Evolutionary conservation across 2,888 invertebrate genomes (phyloP).

Genomic region (Heteromurus nitidus): DNA sequence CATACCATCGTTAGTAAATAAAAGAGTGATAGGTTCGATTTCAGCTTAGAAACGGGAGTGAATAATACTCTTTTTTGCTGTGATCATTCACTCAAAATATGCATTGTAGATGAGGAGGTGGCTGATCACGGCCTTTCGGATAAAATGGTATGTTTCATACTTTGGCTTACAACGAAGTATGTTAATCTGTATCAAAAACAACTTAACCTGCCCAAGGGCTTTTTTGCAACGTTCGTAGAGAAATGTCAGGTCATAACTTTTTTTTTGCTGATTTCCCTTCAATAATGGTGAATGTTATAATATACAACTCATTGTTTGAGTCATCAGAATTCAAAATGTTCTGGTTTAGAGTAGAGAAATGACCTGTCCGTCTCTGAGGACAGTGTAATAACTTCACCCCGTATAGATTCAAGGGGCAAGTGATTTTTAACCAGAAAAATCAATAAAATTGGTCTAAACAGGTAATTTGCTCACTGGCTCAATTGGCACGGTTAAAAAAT

Average conservation of each 20-base stretch:
- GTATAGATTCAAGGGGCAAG: not conserved
- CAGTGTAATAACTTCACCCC: not conserved
- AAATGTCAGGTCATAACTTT: not conserved
- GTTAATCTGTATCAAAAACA: not conserved
- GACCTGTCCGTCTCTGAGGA: too few relatives aligned
- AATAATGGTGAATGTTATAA: too few relatives aligned
- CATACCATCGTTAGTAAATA: not conserved
- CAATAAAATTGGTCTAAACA: not conserved
- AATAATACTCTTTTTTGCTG: not conserved
- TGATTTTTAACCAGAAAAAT: slow-evolving; percentile 1
- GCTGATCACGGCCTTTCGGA: not conserved
- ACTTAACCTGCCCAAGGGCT: slow-evolving; percentile 8
- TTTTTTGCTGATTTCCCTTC: not conserved
- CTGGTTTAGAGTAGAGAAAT: too few relatives aligned
- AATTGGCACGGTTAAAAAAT: not conserved
- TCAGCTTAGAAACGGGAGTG: not conserved
- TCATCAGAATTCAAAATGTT: too few relatives aligned
- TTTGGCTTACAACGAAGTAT: too few relatives aligned
- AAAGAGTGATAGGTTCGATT: too few relatives aligned
- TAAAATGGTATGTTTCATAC: not conserved
- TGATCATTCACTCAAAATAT: slow-evolving; percentile 7
- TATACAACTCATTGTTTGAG: not conserved
- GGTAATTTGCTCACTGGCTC: not conserved
- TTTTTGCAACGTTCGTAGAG: not conserved
- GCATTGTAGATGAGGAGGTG: not conserved